phyloP scores from a whole-genome alignment of 2,113 vertebrate species.

The Sialia sialis region DNA sequence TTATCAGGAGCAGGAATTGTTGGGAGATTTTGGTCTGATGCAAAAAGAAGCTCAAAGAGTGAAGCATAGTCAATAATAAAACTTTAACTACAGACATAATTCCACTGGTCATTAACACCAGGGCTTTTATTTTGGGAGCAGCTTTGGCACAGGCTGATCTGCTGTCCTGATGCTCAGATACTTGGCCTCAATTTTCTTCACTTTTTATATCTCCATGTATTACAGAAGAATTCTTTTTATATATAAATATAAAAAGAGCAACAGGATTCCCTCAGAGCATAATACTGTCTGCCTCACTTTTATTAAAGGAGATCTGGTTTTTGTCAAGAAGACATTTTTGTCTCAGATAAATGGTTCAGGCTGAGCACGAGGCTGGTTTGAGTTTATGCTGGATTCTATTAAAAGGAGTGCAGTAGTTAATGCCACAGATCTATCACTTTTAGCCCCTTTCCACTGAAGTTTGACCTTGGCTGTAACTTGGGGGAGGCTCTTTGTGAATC shows the following conservation, averaged over 20 bases:
- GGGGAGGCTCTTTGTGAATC: conserved; percentile 26
- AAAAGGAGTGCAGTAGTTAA: conserved; percentile 76
- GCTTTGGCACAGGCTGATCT: neutral
- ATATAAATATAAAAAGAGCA: conserved; percentile 68
- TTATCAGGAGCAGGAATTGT: neutral
- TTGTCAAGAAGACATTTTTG: conserved; percentile 82
- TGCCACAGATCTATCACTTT: conserved; percentile 77
- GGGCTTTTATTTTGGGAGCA: neutral
- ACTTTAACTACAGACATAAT: neutral
- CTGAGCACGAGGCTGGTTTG: conserved; percentile 73
- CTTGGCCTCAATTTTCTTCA: neutral
- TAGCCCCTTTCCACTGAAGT: conserved; percentile 69
- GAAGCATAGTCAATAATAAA: neutral
- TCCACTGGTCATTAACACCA: conserved; percentile 24
- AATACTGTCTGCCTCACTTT: conserved; percentile 76
- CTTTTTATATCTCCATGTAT: conserved; percentile 30
- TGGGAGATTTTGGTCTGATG: neutral
- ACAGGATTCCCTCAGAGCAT: conserved; percentile 77
- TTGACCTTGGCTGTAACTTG: conserved; percentile 72
- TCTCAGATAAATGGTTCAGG: conserved; percentile 76
- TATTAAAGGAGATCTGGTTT: conserved; percentile 86
- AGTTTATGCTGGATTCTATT: conserved; percentile 79
- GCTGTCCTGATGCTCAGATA: neutral
- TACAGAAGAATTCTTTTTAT: conserved; percentile 65
- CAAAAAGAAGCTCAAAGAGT: neutral